Conservation (phyloP, 2,888 invertebrate species). For the Melinaea marsaeus region DNA sequence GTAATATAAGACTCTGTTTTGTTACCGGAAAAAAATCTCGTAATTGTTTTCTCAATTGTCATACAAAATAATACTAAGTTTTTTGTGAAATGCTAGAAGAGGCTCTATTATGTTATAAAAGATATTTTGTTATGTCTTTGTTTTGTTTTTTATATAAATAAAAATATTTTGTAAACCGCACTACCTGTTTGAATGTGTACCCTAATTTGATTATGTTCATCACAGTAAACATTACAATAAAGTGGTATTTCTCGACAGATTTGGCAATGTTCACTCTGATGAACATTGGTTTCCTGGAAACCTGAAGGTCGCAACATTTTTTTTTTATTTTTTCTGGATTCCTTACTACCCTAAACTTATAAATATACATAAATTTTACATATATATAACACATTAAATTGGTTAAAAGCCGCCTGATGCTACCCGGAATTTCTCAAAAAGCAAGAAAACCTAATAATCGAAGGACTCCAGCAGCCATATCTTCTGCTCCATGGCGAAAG, state of each 20-base stretch:
- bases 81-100: conserved; percentile 27
- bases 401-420: conserved; percentile 35
- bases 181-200: conserved; percentile 27
- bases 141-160: conserved; percentile 27
- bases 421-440: conserved; percentile 33
- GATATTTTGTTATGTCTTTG: conserved; percentile 29
- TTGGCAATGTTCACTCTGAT: conserved; percentile 28
- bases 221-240: conserved; percentile 29
- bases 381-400: conserved; percentile 26
- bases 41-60: conserved; percentile 25
- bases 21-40: conserved; percentile 23
- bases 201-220: conserved; percentile 26
- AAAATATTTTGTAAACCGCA: conserved; percentile 28
- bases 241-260: conserved; percentile 27
- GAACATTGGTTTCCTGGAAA: conserved; percentile 28
- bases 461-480: conserved; percentile 35
- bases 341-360: conserved; percentile 26
- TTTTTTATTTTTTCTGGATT: conserved; percentile 28
- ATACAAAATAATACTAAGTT: conserved; percentile 25
- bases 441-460: conserved; percentile 30
- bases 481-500: conserved; percentile 33
- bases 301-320: conserved; percentile 25
- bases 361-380: conserved; percentile 26
- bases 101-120: conserved; percentile 29
- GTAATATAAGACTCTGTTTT: conserved; percentile 24